Evolutionary conservation across 2,113 vertebrate genomes (phyloP).

Genomic region (Podarcis raffonei): DNA sequence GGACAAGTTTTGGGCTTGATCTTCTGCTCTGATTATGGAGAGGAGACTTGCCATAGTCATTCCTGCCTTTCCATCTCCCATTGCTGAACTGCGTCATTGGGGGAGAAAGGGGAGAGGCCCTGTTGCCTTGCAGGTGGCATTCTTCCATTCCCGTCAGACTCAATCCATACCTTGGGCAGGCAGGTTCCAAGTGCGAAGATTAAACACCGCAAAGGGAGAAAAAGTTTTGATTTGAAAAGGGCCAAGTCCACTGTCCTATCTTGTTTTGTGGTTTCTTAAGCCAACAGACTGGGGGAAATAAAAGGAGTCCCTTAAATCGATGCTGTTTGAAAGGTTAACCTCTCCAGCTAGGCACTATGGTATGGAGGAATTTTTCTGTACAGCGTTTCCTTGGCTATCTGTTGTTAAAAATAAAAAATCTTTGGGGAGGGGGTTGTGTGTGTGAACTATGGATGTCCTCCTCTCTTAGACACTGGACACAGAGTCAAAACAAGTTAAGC

Average conservation of each 20-base stretch:
- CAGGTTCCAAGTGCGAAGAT: not conserved
- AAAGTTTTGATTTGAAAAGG: not conserved
- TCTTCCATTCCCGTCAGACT: not conserved
- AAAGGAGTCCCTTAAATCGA: not conserved
- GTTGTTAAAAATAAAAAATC: not conserved
- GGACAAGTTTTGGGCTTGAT: not conserved
- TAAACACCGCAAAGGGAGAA: not conserved
- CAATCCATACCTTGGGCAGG: not conserved
- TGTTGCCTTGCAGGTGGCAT: not conserved
- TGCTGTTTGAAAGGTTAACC: not conserved
- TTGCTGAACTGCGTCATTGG: not conserved
- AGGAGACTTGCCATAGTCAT: not conserved
- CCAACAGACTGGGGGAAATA: not conserved
- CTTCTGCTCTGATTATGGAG: not conserved
- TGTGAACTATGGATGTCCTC: not conserved
- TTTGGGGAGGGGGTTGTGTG: not conserved
- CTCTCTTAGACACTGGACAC: not conserved
- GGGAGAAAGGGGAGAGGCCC: not conserved
- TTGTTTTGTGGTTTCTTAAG: not conserved
- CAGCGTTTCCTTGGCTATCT: not conserved
- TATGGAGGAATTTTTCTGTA: not conserved
- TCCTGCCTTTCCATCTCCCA: not conserved
- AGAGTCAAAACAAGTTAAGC: not conserved
- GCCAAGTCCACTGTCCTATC: constrained; percentile 5
- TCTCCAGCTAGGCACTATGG: not conserved